A percentile compares a stretch with the other conserved stretches of the same genome.
phyloP scores from a whole-genome alignment of 2,888 invertebrate genomes.

The Tipula unca region DNA sequence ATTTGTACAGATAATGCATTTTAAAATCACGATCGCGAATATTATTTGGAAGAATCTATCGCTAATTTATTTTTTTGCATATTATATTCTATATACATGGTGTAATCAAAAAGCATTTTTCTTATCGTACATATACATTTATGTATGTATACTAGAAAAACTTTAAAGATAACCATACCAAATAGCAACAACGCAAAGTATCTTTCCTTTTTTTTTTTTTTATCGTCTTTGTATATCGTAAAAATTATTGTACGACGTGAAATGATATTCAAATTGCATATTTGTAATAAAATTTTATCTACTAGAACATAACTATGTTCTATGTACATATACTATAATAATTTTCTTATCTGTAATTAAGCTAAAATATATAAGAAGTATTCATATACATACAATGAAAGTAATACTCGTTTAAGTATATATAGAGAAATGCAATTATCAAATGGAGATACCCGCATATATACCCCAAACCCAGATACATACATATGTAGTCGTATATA shows the following conservation, averaged over 20 bases:
- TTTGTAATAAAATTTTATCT: neutral
- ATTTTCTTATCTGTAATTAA: slow-evolving; percentile 14
- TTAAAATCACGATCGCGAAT: neutral
- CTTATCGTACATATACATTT: neutral
- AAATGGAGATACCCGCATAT: slow-evolving; percentile 1
- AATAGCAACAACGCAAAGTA: neutral
- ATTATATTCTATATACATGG: neutral
- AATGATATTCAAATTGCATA: slow-evolving; percentile 4
- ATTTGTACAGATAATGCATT: neutral
- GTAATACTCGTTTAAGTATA: neutral
- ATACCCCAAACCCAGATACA: too few species aligned
- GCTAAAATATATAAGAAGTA: neutral
- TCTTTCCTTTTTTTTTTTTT: neutral
- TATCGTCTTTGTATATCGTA: neutral
- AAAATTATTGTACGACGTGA: neutral
- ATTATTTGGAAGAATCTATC: neutral
- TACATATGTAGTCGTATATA: too few species aligned
- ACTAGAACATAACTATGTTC: neutral
- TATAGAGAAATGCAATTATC: neutral
- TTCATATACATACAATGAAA: neutral
- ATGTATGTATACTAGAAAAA: neutral
- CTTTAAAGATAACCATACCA: neutral
- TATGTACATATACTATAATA: neutral
- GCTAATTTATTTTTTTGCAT: neutral
- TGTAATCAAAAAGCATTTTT: neutral